phyloP scores from a whole-genome alignment of 2,888 invertebrate genomes.

The Petrolisthes cinctipes region DNA sequence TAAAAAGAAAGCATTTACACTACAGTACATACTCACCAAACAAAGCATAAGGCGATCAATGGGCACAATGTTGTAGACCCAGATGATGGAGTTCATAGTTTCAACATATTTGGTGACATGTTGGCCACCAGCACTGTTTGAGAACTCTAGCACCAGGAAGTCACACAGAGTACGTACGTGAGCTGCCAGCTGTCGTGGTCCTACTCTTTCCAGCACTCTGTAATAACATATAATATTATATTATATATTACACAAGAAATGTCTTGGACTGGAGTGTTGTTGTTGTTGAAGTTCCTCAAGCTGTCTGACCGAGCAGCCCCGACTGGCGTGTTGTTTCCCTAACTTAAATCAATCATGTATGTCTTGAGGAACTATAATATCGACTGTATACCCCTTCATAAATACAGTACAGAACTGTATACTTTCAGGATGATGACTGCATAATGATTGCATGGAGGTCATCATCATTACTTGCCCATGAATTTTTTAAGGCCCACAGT shows the following conservation, averaged over 20 bases:
- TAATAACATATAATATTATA: conserved; percentile 61
- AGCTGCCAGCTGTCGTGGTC: conserved; percentile 89
- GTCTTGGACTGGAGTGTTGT: not conserved
- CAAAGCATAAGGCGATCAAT: conserved; percentile 93
- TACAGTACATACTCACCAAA: conserved; percentile 75
- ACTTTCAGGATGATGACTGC: too few species aligned
- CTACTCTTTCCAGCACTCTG: conserved; percentile 92
- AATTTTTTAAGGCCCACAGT: too few species aligned
- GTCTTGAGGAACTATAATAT: too few species aligned
- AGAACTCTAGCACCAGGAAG: conserved; percentile 90
- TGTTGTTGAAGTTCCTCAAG: too few species aligned
- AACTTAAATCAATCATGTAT: not conserved
- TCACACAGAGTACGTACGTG: conserved; percentile 95
- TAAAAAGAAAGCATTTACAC: too few species aligned
- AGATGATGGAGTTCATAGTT: conserved; percentile 95
- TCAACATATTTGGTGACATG: conserved; percentile 95
- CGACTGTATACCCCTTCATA: too few species aligned
- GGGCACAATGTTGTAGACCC: conserved; percentile 97
- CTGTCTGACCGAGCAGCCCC: not conserved
- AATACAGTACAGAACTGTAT: too few species aligned
- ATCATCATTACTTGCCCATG: too few species aligned
- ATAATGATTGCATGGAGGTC: too few species aligned
- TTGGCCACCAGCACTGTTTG: conserved; percentile 76
- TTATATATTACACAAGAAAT: conserved; percentile 23
- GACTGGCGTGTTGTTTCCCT: not conserved